Evolutionary conservation across 2,113 vertebrate genomes (phyloP).

Genomic region (Ctenomys sociabilis): DNA sequence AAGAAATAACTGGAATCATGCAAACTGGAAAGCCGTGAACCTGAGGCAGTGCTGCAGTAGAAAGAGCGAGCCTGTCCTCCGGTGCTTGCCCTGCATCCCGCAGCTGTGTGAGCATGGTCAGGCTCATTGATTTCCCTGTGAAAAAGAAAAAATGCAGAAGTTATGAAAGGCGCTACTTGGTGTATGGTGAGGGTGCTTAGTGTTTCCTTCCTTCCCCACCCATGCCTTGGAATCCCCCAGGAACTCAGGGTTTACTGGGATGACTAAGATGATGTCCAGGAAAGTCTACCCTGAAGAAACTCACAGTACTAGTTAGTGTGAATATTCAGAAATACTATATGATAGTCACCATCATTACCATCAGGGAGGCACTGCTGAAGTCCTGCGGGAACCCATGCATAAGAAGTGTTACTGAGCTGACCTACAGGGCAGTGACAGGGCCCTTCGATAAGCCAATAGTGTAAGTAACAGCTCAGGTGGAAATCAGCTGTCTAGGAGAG

Average conservation of each 20-base stretch:
- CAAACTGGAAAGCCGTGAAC: not conserved
- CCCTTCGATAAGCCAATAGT: not conserved
- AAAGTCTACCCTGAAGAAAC: not conserved
- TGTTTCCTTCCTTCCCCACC: not conserved
- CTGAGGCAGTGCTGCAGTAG: too few species aligned
- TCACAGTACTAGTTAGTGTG: not conserved
- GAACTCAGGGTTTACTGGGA: not conserved
- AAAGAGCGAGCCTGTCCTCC: not conserved
- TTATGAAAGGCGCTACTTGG: not conserved
- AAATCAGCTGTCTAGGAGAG: not conserved
- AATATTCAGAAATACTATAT: not conserved
- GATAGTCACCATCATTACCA: not conserved
- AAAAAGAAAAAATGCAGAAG: not conserved
- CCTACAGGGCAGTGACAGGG: not conserved
- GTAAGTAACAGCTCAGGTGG: not conserved
- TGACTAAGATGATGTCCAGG: not conserved
- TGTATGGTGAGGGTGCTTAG: not conserved
- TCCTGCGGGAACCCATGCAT: not conserved
- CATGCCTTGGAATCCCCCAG: too few species aligned
- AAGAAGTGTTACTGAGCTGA: not conserved
- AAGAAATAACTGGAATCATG: not conserved
- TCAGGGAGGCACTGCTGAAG: not conserved
- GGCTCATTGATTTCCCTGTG: too few species aligned
- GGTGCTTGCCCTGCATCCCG: not conserved
- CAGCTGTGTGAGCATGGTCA: accelerated